Evolutionary conservation across 2,113 vertebrate genomes (phyloP).

Genomic region (Sialia sialis): DNA sequence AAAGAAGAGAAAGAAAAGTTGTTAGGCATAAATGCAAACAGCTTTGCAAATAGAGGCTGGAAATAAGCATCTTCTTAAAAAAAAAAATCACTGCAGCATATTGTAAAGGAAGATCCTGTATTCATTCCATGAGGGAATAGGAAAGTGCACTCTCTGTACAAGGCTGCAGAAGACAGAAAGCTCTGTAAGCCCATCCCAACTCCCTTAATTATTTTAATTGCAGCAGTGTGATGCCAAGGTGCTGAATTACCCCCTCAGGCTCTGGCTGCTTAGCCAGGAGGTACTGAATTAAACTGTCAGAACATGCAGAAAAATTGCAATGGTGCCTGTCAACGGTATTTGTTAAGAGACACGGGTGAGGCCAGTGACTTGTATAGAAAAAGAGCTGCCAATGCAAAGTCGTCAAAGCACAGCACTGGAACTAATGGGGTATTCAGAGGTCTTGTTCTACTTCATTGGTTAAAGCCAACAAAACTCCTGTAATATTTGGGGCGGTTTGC

Average conservation of each 20-base stretch:
- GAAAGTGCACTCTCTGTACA: constrained; percentile 57
- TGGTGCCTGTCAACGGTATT: constrained; percentile 79
- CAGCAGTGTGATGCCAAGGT: constrained; percentile 77
- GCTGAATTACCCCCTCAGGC: constrained; percentile 78
- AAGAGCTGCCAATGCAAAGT: constrained; percentile 75
- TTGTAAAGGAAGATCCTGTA: constrained; percentile 38
- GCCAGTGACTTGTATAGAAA: constrained; percentile 76
- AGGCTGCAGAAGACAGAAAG: constrained; percentile 60
- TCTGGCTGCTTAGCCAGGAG: constrained; percentile 76
- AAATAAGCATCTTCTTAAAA: constrained; percentile 12
- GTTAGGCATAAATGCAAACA: background rate
- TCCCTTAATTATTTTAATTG: constrained; percentile 98
- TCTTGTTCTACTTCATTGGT: constrained; percentile 83
- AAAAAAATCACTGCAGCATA: constrained; percentile 3
- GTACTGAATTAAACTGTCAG: constrained; percentile 86
- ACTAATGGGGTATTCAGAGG: constrained; percentile 83
- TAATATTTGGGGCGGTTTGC: constrained; percentile 77
- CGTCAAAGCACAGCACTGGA: constrained; percentile 80
- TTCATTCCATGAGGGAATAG: constrained; percentile 41
- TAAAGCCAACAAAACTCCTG: constrained; percentile 81
- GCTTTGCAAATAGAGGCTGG: background rate
- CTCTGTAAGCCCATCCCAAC: constrained; percentile 76
- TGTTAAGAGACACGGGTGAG: constrained; percentile 77
- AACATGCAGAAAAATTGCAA: constrained; percentile 80
- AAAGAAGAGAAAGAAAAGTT: background rate